phyloP scores from a whole-genome alignment of 2,113 vertebrate species.

The Panthera uncia region DNA sequence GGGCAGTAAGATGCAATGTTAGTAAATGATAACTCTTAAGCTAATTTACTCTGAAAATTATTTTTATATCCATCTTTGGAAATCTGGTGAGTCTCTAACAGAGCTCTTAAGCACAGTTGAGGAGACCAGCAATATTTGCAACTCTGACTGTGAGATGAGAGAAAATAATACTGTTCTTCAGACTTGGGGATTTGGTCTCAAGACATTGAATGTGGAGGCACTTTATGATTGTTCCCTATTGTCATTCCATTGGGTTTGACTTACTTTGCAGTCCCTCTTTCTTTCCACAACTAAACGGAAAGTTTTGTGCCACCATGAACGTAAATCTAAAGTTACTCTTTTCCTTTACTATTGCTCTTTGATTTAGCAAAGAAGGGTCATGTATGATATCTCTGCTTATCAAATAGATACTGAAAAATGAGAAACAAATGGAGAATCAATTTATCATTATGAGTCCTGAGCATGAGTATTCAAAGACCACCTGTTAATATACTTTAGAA shows the following conservation, averaged over 20 bases:
- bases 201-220: background rate
- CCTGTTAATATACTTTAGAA: background rate
- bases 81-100: background rate
- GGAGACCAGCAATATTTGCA: background rate
- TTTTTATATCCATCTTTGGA: background rate
- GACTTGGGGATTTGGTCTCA: background rate
- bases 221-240: background rate
- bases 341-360: background rate
- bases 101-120: background rate
- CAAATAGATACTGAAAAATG: background rate
- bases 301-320: background rate
- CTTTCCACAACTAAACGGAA: background rate
- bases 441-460: conserved; percentile 27
- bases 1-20: background rate
- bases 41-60: background rate
- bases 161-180: background rate
- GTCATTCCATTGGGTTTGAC: background rate
- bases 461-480: background rate
- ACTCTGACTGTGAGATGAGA: background rate
- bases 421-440: conserved; percentile 11
- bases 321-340: background rate
- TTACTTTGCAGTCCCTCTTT: background rate
- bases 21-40: background rate
- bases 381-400: conserved; percentile 31
- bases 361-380: background rate